phyloP scores from a whole-genome alignment of 2,113 vertebrate genomes.

The Salvelinus alpinus region DNA sequence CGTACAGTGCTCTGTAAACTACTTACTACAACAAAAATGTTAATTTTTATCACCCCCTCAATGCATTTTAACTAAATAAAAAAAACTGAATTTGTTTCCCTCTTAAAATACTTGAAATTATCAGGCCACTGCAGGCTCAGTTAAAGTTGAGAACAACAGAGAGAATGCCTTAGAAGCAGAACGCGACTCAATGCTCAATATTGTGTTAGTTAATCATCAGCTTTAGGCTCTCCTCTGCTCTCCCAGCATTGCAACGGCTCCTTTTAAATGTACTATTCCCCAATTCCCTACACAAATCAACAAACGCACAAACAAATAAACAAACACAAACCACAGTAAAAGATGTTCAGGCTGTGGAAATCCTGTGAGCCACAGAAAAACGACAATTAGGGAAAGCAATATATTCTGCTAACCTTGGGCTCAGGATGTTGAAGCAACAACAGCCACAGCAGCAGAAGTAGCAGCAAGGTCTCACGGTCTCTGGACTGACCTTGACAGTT shows the following conservation, averaged over 20 bases:
- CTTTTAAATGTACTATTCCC: conserved; percentile 26
- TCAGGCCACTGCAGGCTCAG: conserved; percentile 28
- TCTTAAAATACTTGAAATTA: conserved; percentile 28
- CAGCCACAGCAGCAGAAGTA: no score
- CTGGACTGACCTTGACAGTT: no score
- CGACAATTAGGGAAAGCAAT: conserved; percentile 27
- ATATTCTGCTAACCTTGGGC: conserved; percentile 37
- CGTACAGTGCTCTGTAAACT: not conserved
- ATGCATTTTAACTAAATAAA: no score
- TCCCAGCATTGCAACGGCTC: conserved; percentile 10
- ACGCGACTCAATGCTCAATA: conserved; percentile 14
- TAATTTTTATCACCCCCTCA: no score
- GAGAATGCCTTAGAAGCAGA: conserved; percentile 20
- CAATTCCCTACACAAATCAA: not conserved
- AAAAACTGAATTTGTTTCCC: not conserved
- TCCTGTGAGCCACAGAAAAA: conserved; percentile 25
- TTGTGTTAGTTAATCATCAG: conserved; percentile 47
- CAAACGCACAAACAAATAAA: conserved; percentile 19
- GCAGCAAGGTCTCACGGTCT: no score
- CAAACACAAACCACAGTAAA: not conserved
- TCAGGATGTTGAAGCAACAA: conserved; percentile 1
- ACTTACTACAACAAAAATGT: conserved; percentile 3
- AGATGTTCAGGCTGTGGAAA: conserved; percentile 6
- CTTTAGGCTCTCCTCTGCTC: conserved; percentile 39
- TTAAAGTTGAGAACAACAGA: conserved; percentile 9